Conservation (phyloP, 2,888 invertebrate genomes). For the Morpho achilles region DNA sequence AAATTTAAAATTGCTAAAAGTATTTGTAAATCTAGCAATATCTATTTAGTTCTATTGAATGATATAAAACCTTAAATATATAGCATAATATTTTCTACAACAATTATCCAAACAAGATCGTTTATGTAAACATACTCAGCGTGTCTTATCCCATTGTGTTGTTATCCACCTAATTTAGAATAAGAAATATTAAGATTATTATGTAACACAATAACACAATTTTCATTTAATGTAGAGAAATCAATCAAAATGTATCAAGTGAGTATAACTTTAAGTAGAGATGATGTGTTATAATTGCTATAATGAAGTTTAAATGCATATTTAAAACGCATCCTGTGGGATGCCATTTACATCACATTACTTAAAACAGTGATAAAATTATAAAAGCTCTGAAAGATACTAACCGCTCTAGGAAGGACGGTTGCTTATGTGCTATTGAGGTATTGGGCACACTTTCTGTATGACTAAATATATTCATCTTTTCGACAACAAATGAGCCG, state of each 20-base stretch:
- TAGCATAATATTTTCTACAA: constrained; percentile 23
- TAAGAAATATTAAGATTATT: constrained; percentile 31
- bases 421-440: constrained; percentile 67
- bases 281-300: not conserved
- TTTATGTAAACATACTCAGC: constrained; percentile 49
- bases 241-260: not conserved
- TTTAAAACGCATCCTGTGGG: too few relatives aligned
- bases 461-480: constrained; percentile 82
- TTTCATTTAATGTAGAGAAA: not conserved
- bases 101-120: constrained; percentile 27
- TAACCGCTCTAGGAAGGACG: constrained; percentile 73
- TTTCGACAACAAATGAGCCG: constrained; percentile 89
- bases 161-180: constrained; percentile 50
- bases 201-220: not conserved
- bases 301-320: not conserved
- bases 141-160: constrained; percentile 36
- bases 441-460: constrained; percentile 68
- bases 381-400: constrained; percentile 15
- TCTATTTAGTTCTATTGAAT: constrained; percentile 20
- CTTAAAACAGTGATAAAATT: too few relatives aligned
- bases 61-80: constrained; percentile 11
- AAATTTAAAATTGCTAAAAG: constrained; percentile 10
- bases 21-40: constrained; percentile 21
- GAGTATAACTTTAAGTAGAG: not conserved
- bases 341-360: too few relatives aligned